Evolutionary conservation across 2,113 vertebrate species (phyloP).

Genomic region (Dipodomys stephensi): DNA sequence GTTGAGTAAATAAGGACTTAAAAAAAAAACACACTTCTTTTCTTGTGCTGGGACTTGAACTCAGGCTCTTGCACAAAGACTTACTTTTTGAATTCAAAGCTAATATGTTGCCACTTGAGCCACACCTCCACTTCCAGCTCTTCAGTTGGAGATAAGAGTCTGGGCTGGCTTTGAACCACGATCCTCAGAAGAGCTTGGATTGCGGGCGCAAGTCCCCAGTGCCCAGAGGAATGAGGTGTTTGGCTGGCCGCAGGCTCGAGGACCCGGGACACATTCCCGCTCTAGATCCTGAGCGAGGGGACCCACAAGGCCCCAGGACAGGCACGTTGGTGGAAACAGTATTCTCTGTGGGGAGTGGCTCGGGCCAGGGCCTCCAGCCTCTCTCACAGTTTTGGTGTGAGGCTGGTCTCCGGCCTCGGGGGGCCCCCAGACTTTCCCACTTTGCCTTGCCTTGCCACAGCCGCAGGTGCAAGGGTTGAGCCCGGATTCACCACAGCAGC

Average conservation of each 20-base stretch:
- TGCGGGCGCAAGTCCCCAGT: too few relatives aligned
- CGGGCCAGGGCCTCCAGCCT: background rate
- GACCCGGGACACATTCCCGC: background rate
- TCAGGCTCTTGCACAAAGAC: too few relatives aligned
- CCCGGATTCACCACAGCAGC: background rate
- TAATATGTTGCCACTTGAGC: too few relatives aligned
- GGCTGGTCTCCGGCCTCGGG: background rate
- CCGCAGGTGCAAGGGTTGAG: background rate
- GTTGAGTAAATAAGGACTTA: slow-evolving; percentile 37
- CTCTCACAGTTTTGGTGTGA: background rate
- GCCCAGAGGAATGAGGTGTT: too few relatives aligned
- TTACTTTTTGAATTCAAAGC: too few relatives aligned
- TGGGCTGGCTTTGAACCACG: too few relatives aligned
- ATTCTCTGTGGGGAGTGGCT: background rate
- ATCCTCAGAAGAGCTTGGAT: too few relatives aligned
- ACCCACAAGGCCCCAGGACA: background rate
- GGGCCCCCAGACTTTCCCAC: background rate
- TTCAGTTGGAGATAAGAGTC: too few relatives aligned
- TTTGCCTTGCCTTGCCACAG: background rate
- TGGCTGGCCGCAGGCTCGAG: too few relatives aligned
- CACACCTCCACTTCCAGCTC: too few relatives aligned
- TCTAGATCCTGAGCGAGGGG: background rate
- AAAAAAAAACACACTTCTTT: too few relatives aligned
- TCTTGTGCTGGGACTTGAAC: too few relatives aligned
- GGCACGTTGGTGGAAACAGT: background rate